These are phyloP conservation scores for Acrossocheilus wenchowensis DNA, from an alignment of 2,797 vertebrate species.

Conservation along the genomic window DNA sequence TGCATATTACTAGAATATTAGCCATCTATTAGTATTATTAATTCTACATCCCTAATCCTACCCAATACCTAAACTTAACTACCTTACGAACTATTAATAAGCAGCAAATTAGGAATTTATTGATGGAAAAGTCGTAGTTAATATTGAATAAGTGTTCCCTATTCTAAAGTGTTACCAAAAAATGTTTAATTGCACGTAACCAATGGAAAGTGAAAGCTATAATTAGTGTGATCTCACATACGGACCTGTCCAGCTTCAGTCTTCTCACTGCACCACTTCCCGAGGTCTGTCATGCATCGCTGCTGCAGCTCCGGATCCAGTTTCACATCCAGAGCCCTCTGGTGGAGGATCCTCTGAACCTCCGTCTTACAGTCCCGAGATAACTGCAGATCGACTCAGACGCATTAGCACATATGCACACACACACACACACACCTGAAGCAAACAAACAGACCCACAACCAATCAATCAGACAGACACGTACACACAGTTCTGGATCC, in stretches of 20 bases:
- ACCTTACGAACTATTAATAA: no score
- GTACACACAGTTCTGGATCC: neutral
- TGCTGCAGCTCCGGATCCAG: constrained; percentile 92
- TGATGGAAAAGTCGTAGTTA: no score
- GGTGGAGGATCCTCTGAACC: constrained; percentile 95
- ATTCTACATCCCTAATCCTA: no score
- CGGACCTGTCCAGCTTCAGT: constrained; percentile 89
- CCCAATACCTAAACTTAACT: no score
- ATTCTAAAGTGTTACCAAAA: no score
- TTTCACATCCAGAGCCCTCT: constrained; percentile 95
- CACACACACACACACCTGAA: neutral
- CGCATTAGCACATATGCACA: neutral
- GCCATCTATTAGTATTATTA: no score
- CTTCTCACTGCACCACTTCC: constrained; percentile 98
- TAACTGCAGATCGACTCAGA: constrained; percentile 74
- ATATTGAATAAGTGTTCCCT: no score
- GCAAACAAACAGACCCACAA: neutral
- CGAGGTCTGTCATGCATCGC: constrained; percentile 93
- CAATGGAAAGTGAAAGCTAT: neutral
- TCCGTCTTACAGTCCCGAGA: constrained; percentile 95
- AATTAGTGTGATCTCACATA: neutral
- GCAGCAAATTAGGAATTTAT: no score
- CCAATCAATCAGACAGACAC: neutral
- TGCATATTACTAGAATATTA: no score
- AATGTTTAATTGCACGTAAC: neutral